Percentiles rank a stretch among this genome's conserved stretches.
Conservation (phyloP, 37 sponge, comb jelly and placozoan genomes). For the Aphrocallistes beatrix region DNA sequence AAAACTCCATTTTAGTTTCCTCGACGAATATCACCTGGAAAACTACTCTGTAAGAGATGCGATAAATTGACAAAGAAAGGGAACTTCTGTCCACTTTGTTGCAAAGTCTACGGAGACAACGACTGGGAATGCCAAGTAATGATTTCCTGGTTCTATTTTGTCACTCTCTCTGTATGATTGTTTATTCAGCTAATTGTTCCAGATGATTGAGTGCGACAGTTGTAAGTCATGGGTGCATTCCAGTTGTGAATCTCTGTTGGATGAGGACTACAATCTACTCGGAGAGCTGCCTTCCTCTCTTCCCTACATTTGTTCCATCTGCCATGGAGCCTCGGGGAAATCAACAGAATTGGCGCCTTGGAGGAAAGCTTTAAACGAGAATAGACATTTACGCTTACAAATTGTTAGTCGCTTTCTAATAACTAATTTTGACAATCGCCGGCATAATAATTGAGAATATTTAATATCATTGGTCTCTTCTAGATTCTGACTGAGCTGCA, state of each 20-base stretch:
- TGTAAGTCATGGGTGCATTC: constrained; percentile 84
- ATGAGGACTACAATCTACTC: constrained; percentile 16
- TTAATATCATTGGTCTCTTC: no score
- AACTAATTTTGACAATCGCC: no score
- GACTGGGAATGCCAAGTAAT: constrained; percentile 70
- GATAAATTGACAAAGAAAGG: constrained; percentile 30
- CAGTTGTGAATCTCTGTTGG: constrained; percentile 58
- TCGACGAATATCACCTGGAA: not conserved
- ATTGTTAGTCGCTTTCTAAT: no score
- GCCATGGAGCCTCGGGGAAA: not conserved
- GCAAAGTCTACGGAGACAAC: constrained; percentile 54
- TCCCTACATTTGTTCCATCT: not conserved
- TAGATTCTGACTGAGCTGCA: no score
- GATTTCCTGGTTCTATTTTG: no score
- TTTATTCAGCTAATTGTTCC: not conserved
- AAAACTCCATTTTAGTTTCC: not conserved
- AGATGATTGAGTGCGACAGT: constrained; percentile 76
- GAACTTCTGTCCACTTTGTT: constrained; percentile 80
- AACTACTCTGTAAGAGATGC: constrained; percentile 11
- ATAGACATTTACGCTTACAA: not conserved
- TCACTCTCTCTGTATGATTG: no score
- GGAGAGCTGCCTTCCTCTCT: not conserved
- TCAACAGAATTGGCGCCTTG: not conserved
- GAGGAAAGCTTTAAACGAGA: not conserved
- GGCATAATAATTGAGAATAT: no score